Percentiles rank a stretch among this genome's conserved stretches.
Conservation (phyloP, 2,888 invertebrate species). For the Abrostola triplasia region DNA sequence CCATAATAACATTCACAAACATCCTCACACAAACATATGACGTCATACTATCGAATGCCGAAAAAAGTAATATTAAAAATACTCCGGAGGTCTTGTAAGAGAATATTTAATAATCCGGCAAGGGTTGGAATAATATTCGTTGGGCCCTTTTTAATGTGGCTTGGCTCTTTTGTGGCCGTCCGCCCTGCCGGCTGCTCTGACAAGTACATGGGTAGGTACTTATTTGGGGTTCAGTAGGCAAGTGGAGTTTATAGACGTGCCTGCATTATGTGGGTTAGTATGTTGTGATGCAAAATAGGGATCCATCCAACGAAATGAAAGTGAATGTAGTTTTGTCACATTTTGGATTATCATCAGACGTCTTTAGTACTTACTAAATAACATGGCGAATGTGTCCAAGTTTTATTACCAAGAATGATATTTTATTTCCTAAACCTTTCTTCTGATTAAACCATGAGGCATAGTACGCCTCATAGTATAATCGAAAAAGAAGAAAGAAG, state of each 20-base stretch:
- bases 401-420: too few relatives aligned
- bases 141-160: conserved; percentile 61
- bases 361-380: too few relatives aligned
- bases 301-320: not conserved
- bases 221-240: conserved; percentile 27
- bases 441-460: too few relatives aligned
- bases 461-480: too few relatives aligned
- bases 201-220: conserved; percentile 43
- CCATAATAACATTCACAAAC: not conserved
- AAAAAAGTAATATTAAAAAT: conserved; percentile 70
- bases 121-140: conserved; percentile 75
- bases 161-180: conserved; percentile 51
- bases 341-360: too few relatives aligned
- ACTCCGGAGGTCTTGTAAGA: conserved; percentile 60
- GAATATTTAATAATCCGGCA: conserved; percentile 74
- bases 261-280: not conserved
- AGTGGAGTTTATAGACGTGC: not conserved
- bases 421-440: too few relatives aligned
- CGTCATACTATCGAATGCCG: conserved; percentile 49
- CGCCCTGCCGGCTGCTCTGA: conserved; percentile 43
- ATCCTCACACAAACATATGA: conserved; percentile 30
- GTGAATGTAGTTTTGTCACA: not conserved
- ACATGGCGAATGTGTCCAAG: too few relatives aligned
- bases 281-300: not conserved
- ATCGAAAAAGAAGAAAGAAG: too few relatives aligned